Base-by-base conservation (phyloP, 2,797 vertebrate species). In the Enteromius afrohamiltoni region DNA sequence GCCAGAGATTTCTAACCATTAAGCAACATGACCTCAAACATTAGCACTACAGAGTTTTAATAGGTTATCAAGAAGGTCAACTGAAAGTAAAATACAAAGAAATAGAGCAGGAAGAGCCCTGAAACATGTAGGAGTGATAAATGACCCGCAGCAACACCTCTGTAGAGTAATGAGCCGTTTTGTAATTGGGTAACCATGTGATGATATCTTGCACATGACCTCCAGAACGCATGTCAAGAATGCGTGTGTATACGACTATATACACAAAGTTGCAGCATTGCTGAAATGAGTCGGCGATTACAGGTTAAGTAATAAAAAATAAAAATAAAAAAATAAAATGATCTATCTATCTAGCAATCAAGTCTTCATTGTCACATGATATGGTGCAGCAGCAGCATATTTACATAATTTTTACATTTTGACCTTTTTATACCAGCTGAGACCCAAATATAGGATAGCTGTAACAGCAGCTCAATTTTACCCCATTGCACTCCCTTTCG, bases 71-170 rank as follows among this genome's bases (percentile, higher is more conserved):
- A 16, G 64, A 79, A 79, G 64, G 77, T 58, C 47, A 60, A 40
- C 23, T 68, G 37, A 62, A 84, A 62, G 45, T 84, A 45, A 79
- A 79, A 58, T 42, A 26, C 53, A 10, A 69, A 78, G 68, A 58
- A 64, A 84, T 64, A 34, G 47, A n/a, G 58, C 51, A 74, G 29
- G 62, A 65, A 68, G 26, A 67, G 58, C 1, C 21, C 16, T 58
- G 37, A 51, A 70, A 68, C 45, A 55, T 49, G 76, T 73, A 51
- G 53, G 73, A 78, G 65, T 79, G 87, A 92, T 87, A 83, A 82
- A 93, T 64, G 84, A 83, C 83, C 83, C 80, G 88, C 89, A 83
- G 71, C 82, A 45, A 85, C 80, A 82, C 84, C 82, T 85, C 14
- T 68, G 68, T 29, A 58, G 88, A 85, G 79, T 49, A 90, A 86